Percentiles rank a stretch among this genome's conserved stretches.
Evolutionary conservation across 2,113 vertebrate species (phyloP).

Genomic region (Epinephelus moara): DNA sequence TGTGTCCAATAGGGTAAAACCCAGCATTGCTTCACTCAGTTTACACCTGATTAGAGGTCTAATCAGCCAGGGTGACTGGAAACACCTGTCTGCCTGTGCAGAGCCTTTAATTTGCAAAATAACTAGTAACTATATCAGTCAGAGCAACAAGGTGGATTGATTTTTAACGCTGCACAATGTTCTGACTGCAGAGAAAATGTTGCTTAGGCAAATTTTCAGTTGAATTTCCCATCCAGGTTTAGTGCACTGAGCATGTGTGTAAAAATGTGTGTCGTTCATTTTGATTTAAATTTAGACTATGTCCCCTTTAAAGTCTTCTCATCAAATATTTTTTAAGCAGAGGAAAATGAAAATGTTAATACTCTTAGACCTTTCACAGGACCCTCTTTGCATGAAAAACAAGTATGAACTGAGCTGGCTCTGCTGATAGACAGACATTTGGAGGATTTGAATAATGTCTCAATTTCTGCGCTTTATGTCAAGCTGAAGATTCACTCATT

Average conservation of each 20-base stretch:
- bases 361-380: conserved; percentile 8
- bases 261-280: not conserved
- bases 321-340: not conserved
- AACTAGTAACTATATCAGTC: not conserved
- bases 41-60: not conserved
- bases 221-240: not conserved
- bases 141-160: not conserved
- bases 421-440: conserved; percentile 44
- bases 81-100: not conserved
- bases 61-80: not conserved
- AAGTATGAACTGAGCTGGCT: conserved; percentile 27
- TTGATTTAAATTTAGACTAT: conserved; percentile 7
- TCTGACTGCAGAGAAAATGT: not conserved
- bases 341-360: conserved; percentile 35
- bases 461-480: conserved; percentile 44
- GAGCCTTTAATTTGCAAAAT: too few relatives aligned
- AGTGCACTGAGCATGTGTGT: not conserved
- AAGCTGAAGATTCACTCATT: conserved; percentile 44
- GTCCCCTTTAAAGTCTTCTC: not conserved
- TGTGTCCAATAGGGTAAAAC: too few relatives aligned
- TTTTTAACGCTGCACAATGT: not conserved
- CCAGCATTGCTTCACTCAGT: not conserved
- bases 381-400: conserved; percentile 4
- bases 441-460: conserved; percentile 57
- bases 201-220: not conserved